Evolutionary conservation across 2,888 invertebrate genomes (phyloP).

Genomic region (Cataglyphis livida): DNA sequence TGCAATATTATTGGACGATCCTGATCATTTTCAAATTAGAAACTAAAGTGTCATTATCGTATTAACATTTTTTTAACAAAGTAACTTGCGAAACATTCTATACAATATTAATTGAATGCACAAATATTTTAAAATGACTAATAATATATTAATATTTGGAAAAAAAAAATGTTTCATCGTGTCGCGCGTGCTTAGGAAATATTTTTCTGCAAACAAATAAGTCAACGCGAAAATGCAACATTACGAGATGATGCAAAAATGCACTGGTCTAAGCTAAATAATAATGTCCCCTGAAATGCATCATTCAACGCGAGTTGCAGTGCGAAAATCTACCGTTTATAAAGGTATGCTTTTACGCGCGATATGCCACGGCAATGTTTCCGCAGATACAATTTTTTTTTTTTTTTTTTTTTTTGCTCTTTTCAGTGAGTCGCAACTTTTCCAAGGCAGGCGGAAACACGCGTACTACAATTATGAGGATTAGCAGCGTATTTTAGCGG

Average conservation of each 20-base stretch:
- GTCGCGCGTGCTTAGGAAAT: not conserved
- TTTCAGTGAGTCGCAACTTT: conserved; percentile 26
- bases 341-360: conserved; percentile 24
- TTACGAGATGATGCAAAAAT: not conserved
- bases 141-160: not conserved
- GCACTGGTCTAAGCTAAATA: conserved; percentile 10
- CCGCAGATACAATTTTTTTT: conserved; percentile 30
- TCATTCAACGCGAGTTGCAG: conserved; percentile 21
- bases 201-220: conserved; percentile 16
- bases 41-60: not conserved
- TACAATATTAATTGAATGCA: not conserved
- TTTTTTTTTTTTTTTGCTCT: conserved; percentile 20
- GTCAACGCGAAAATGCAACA: not conserved
- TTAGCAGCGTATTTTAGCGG: conserved; percentile 29
- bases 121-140: not conserved
- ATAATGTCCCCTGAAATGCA: conserved; percentile 28
- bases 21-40: not conserved
- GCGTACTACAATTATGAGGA: conserved; percentile 33
- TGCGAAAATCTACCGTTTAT: conserved; percentile 21
- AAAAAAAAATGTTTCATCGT: not conserved
- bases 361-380: not conserved
- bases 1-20: not conserved
- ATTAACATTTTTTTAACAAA: not conserved
- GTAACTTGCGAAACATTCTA: not conserved
- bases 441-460: conserved; percentile 22